Conservation (phyloP, 1,140 invertebrate species). For the Gonatopus flavifemur region DNA sequence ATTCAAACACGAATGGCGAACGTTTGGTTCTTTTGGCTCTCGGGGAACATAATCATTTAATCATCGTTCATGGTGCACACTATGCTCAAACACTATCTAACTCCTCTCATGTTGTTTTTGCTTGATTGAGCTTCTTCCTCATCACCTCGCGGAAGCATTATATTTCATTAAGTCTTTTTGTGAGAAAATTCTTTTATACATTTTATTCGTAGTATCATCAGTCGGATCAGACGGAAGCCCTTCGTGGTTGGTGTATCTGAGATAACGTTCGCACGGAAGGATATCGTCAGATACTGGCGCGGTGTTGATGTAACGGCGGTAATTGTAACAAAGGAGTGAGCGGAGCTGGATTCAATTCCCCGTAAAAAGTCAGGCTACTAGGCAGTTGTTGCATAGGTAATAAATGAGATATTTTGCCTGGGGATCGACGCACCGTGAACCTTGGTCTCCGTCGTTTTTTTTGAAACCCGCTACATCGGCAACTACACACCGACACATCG, state of each 20-base stretch:
- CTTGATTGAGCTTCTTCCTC: too few species aligned
- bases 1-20: too few species aligned
- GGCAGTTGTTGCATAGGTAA: slow-evolving; percentile 67
- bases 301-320: slow-evolving; percentile 60
- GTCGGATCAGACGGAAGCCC: slow-evolving; percentile 41
- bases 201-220: slow-evolving; percentile 8
- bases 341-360: slow-evolving; percentile 58
- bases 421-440: slow-evolving; percentile 71
- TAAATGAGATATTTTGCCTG: slow-evolving; percentile 72
- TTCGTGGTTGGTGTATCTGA: slow-evolving; percentile 38
- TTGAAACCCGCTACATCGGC: slow-evolving; percentile 75
- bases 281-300: slow-evolving; percentile 62
- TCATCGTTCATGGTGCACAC: too few species aligned
- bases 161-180: too few species aligned
- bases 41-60: too few species aligned
- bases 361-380: slow-evolving; percentile 48
- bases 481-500: slow-evolving; percentile 77
- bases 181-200: too few species aligned
- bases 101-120: too few species aligned
- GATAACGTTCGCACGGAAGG: slow-evolving; percentile 32
- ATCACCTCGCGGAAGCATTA: too few species aligned
- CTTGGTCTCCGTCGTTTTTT: slow-evolving; percentile 64
- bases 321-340: slow-evolving; percentile 56
- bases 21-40: too few species aligned
- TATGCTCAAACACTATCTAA: too few species aligned